phyloP scores from a whole-genome alignment of 2,797 vertebrate genomes.

The Paratrypauchen microcephalus region DNA sequence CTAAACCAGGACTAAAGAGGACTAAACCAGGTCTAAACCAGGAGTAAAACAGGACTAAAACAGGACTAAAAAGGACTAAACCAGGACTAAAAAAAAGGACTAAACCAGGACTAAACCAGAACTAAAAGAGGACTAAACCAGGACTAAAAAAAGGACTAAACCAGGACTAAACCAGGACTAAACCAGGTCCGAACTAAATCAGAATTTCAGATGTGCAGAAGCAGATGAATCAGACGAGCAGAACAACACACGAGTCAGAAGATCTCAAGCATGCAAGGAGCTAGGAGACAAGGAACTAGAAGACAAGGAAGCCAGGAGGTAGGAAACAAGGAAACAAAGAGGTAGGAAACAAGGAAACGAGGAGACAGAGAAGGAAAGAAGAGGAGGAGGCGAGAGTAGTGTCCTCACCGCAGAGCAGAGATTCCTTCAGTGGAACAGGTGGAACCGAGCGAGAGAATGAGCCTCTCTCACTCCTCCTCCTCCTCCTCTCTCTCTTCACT shows the following conservation, averaged over 20 bases:
- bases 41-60: neutral
- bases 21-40: neutral
- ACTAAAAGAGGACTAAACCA: neutral
- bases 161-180: neutral
- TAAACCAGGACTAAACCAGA: too few species aligned
- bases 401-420: constrained; percentile 6
- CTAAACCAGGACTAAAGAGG: neutral
- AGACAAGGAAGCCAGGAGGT: neutral
- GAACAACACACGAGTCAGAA: neutral
- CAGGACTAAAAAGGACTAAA: neutral
- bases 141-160: neutral
- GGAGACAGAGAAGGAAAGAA: neutral
- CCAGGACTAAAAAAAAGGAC: neutral
- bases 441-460: neutral
- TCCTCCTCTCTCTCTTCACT: neutral
- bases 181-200: neutral
- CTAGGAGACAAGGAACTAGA: neutral
- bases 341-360: neutral
- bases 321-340: neutral
- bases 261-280: neutral
- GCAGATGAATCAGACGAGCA: neutral
- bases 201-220: neutral
- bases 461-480: neutral
- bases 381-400: neutral
- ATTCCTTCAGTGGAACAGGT: constrained; percentile 9